Percentiles rank a stretch among this genome's conserved stretches.
Conservation (phyloP, 1,140 invertebrate genomes). For the Thalassaphorura encarpata region DNA sequence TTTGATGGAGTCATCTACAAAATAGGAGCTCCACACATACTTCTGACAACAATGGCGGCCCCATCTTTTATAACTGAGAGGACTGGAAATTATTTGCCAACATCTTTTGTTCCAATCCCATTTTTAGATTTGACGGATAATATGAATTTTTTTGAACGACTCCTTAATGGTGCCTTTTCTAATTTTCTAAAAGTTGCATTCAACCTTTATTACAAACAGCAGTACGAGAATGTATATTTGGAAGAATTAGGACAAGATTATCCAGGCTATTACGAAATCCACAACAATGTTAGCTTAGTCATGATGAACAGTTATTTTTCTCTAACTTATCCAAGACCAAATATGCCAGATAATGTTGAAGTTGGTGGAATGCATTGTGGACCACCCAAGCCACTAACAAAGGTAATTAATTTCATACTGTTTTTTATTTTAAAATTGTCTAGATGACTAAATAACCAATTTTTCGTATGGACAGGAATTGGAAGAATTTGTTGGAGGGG, state of each 20-base stretch:
- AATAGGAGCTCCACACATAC: conserved; percentile 12
- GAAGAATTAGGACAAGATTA: conserved; percentile 17
- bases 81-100: conserved; percentile 5
- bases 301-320: conserved; percentile 23
- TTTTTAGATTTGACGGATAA: background rate
- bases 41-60: conserved; percentile 6
- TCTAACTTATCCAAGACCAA: background rate
- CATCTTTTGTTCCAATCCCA: conserved; percentile 10
- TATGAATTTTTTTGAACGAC: conserved; percentile 19
- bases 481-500: conserved; percentile 35
- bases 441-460: background rate
- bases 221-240: conserved; percentile 17
- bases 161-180: conserved; percentile 5
- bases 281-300: conserved; percentile 19
- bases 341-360: conserved; percentile 16
- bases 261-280: conserved; percentile 3
- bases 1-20: conserved; percentile 11
- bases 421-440: too few species aligned
- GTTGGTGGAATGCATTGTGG: conserved; percentile 32
- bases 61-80: background rate
- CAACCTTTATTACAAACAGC: conserved; percentile 7
- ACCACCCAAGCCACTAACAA: conserved; percentile 13
- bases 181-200: background rate
- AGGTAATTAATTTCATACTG: background rate
- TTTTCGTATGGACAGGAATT: conserved; percentile 17